phyloP scores from a whole-genome alignment of 2,888 invertebrate genomes.

The Pseudanteris insignis region DNA sequence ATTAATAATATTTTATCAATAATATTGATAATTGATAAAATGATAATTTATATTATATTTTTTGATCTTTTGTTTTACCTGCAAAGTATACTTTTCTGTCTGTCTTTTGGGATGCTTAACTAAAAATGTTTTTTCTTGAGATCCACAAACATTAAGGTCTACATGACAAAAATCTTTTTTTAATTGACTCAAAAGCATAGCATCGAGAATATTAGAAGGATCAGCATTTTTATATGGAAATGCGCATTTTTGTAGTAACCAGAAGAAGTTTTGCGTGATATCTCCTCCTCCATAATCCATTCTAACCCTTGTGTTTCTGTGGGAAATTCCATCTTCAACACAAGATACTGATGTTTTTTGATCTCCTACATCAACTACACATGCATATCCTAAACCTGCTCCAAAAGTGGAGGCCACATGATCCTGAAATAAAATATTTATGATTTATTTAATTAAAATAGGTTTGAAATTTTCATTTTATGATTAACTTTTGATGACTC shows the following conservation, averaged over 20 bases:
- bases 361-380: conserved; percentile 94
- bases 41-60: conserved; percentile 2
- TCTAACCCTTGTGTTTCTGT: conserved; percentile 82
- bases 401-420: conserved; percentile 88
- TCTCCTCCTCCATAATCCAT: conserved; percentile 93
- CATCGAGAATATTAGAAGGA: conserved; percentile 79
- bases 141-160: conserved; percentile 88
- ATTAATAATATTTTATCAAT: conserved; percentile 1
- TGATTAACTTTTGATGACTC: background rate
- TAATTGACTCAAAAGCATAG: conserved; percentile 80
- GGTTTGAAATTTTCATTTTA: background rate
- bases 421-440: conserved; percentile 69
- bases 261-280: conserved; percentile 87
- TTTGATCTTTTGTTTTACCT: conserved; percentile 67
- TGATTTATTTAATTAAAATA: too few species aligned
- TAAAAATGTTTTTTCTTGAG: conserved; percentile 82
- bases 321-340: conserved; percentile 95
- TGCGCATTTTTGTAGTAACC: conserved; percentile 88
- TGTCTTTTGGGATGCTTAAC: conserved; percentile 78
- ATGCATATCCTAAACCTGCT: conserved; percentile 84
- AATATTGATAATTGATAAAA: background rate
- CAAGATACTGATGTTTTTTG: conserved; percentile 96
- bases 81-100: conserved; percentile 78
- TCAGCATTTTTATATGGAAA: conserved; percentile 88
- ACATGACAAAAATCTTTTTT: conserved; percentile 93